Evolutionary conservation across 2,888 invertebrate genomes (phyloP).

Genomic region (Macrophya alboannulata): DNA sequence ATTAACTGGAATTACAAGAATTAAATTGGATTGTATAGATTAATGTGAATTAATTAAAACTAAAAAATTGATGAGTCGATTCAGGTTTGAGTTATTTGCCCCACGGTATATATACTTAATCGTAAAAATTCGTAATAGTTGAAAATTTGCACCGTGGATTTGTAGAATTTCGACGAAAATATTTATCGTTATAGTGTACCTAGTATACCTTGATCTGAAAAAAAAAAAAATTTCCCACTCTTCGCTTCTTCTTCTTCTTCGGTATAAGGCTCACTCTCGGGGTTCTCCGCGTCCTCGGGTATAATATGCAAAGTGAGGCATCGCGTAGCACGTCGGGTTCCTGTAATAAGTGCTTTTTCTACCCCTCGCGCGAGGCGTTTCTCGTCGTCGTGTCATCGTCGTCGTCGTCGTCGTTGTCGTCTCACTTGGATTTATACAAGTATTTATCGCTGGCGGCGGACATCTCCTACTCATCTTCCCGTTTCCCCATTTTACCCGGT

Average conservation of each 20-base stretch:
- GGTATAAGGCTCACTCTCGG: too few relatives aligned
- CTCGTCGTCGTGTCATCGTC: background rate
- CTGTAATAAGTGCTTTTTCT: slow-evolving; percentile 52
- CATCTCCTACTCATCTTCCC: background rate
- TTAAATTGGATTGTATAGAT: too few relatives aligned
- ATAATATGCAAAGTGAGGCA: slow-evolving; percentile 43
- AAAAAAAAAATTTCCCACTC: too few relatives aligned
- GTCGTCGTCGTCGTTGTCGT: background rate
- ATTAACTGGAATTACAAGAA: too few relatives aligned
- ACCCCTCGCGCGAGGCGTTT: slow-evolving; percentile 4
- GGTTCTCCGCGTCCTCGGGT: background rate
- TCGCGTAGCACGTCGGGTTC: slow-evolving; percentile 7
- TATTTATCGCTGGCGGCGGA: slow-evolving; percentile 51
- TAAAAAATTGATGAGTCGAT: too few relatives aligned
- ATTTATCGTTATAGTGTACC: background rate
- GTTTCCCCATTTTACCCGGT: background rate
- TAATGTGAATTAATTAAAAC: too few relatives aligned
- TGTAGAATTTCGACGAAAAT: too few relatives aligned
- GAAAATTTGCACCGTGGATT: too few relatives aligned
- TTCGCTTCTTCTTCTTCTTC: background rate
- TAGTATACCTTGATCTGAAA: background rate
- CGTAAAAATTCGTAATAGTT: too few relatives aligned
- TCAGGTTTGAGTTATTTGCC: too few relatives aligned
- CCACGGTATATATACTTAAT: too few relatives aligned
- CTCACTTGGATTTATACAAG: slow-evolving; percentile 35